Evolutionary conservation across 2,113 vertebrate genomes (phyloP), one percentile per base, ranked within the genome.

Genomic region (Xiphophorus hellerii): DNA sequence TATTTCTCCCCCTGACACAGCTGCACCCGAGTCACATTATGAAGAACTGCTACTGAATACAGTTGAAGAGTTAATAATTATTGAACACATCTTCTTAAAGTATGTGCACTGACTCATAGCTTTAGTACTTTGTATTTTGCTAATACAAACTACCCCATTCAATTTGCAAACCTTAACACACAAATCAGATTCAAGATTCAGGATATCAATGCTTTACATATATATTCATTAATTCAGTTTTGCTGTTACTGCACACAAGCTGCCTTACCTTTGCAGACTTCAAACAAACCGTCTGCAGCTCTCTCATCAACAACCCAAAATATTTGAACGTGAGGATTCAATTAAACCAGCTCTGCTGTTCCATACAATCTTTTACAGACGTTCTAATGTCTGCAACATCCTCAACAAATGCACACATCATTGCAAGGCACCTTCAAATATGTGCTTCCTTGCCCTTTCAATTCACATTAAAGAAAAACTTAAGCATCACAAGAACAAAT

Each of bases 1-100:
- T 58, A 58, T 3, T 8, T 25, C 25, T 9, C 20, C 22, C 51
- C 17, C 51, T 54, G 9, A 58, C 44, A 58, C 22, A 51, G 20
- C 20, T 2, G 48, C 6, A 51, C 48, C 48, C 6, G 6, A 51
- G 48, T 0, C 15, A 8, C 4, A 51, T 6, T 22, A 51, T 51
- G 20, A 51, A 51, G 15, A 51, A 20, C 12, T 42, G 39, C 20
- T 20, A 51, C 39, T 42, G 20, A 51, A 51, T 51, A 51, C 48
- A 58, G 25, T 29, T 65, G 76, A 58, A 79, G 27, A 65, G 78
- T 77, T 74, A 83, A 83, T 75, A 81, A 73, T 70, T 54, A 35
- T 20, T 70, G 75, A 68, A 83, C 79, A 76, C 17, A n/a, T 71
- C 44, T 73, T 78, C 77, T 75, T 60, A 71, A 62, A 70, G 64